Evolutionary conservation across 1,140 invertebrate species (phyloP), one percentile per base, ranked within the genome.

Genomic region (Aphidius gifuensis): DNA sequence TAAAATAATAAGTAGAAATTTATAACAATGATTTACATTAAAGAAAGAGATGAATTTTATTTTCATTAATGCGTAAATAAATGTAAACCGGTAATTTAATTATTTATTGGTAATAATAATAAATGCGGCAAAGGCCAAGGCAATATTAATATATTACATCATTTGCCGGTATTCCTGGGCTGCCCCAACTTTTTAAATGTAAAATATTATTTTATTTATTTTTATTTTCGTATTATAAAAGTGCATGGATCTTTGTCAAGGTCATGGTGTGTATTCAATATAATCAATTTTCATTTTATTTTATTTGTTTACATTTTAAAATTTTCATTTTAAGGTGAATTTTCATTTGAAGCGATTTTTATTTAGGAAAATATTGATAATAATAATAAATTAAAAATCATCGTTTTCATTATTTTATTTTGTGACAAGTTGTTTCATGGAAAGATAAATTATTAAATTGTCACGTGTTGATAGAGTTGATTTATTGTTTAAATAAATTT

Each of bases 161-260:
- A 40, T 59, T n/a, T 39, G 5, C 9, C 5, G 21, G 32, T 51
- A 48, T 11, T 58, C 44, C 45, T n/a, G 42, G 48, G 16, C 42
- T 42, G 46, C 3, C 44, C 42, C 49, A 51, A 58, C n/a, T 44
- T 46, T 63, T 44, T 51, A 32, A 44, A 58, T 50, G 45, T 57
- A 46, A 16, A 2, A 9, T 6, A 3, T 38, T 55, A 43, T 21
- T 38, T 11, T 32, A 54, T 54, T 6, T 54, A 4, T 54, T 3
- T 38, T 38, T 39, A 54, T 54, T n/a, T 50, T 42, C 4, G 0
- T 46, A 11, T 40, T 9, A 42, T 11, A 6, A 39, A 55, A 55
- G 40, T 47, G 9, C n/a, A 32, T 58, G n/a, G 23, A 6, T 49
- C 44, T 45, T 11, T 58, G 56, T 58, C 56, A 49, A 47, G 56